Evolutionary conservation across 2,797 vertebrate genomes (phyloP), one percentile per base, ranked within the genome.

Genomic region (Diglossa cyanea): DNA sequence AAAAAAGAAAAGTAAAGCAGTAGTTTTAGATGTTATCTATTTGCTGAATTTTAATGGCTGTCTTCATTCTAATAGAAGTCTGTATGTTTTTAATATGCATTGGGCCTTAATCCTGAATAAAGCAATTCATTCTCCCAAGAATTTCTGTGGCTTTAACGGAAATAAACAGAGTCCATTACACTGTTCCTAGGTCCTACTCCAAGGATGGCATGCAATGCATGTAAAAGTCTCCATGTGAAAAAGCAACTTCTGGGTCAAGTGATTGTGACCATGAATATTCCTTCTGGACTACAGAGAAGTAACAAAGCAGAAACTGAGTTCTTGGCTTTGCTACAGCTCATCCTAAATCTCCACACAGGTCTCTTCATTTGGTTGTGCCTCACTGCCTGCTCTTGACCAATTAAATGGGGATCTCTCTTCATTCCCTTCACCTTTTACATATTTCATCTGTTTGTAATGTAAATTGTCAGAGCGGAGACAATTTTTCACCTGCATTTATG

Each of bases 21-120:
- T 85, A 57, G 50, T 91, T 97, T 86, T 76, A 78, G 37, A 83
- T 75, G 47, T 53, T 92, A 63, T 88, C 62, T 80, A 15, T 88
- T 90, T 93, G 26, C 45, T 90, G 73, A 72, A 66, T 96, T 92
- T 81, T 47, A 78, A 68, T 54, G 19, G 31, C 50, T 89, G 65
- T 74, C 55, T 83, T 88, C 26, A 66, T 91, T 91, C n/a, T 77
- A 66, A 75, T 72, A 77, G 57, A 89, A 47, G 18, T 57, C 21
- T 71, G 11, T 19, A 30, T 33, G 33, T 77, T 85, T 94, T 86
- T 70, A 40, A 30, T 42, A 48, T 4, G 62, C 26, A 68, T 7
- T 48, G 9, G 42, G 25, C 17, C 67, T 92, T 61, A 93, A 88
- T 80, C 17, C 28, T 53, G 28, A 80, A 24, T 39, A 19, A 84